Evolutionary conservation across 2,888 invertebrate genomes (phyloP).

Genomic region (Hyposoter dolosus): DNA sequence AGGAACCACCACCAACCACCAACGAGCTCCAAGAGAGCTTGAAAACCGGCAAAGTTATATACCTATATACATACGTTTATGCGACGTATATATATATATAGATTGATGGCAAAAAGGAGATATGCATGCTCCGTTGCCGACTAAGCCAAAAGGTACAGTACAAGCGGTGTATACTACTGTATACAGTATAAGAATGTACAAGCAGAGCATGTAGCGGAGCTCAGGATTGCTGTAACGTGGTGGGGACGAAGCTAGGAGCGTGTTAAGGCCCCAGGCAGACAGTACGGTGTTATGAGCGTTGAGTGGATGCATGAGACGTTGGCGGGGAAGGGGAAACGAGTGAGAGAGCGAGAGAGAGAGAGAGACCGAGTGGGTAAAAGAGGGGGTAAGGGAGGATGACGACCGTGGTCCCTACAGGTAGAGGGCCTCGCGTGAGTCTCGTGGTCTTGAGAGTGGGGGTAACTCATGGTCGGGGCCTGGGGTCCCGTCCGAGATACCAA

Average conservation of each 20-base stretch:
- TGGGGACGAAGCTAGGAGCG: constrained; percentile 27
- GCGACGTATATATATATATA: constrained; percentile 10
- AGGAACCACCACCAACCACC: constrained; percentile 29
- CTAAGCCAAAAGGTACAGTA: constrained; percentile 55
- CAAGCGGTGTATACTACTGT: constrained; percentile 40
- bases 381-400: constrained; percentile 50
- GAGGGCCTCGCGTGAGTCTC: constrained; percentile 70
- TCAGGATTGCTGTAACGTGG: constrained; percentile 26
- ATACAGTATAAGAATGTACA: constrained; percentile 47
- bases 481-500: constrained; percentile 78
- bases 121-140: constrained; percentile 67
- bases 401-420: constrained; percentile 69
- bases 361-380: constrained; percentile 40
- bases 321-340: constrained; percentile 35
- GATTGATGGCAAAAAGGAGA: constrained; percentile 55
- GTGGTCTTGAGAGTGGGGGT: constrained; percentile 60
- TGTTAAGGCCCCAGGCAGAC: constrained; percentile 45
- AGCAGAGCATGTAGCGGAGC: constrained; percentile 65
- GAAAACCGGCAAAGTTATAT: constrained; percentile 17
- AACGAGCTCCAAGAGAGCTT: constrained; percentile 19
- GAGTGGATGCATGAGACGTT: constrained; percentile 55
- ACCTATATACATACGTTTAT: background rate
- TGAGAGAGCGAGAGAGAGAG: constrained; percentile 46
- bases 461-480: constrained; percentile 79
- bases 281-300: constrained; percentile 64